These are phyloP conservation scores for Phenacoccus solenopsis DNA, from an alignment of 1,140 invertebrate species.

Conservation along the genomic window DNA sequence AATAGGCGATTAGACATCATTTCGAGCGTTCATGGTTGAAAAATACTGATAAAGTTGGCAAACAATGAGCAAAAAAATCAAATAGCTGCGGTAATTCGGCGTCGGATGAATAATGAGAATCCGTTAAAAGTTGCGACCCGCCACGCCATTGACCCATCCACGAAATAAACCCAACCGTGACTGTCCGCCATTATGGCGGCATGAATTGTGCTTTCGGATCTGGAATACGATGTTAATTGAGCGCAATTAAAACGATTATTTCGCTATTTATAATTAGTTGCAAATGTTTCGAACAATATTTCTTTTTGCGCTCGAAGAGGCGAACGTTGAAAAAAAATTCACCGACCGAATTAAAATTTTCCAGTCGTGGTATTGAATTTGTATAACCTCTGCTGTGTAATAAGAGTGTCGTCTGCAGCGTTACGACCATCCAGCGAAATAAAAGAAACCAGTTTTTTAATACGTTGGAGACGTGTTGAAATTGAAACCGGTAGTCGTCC, in stretches of 20 bases:
- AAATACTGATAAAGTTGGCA: too few species aligned
- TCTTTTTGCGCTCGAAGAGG: background rate
- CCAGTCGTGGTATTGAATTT: background rate
- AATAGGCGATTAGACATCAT: too few species aligned
- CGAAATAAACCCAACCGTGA: too few species aligned
- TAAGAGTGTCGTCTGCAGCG: background rate
- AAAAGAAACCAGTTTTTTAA: background rate
- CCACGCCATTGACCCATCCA: too few species aligned
- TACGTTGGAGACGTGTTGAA: background rate
- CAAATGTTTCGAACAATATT: background rate
- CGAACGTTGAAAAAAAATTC: background rate
- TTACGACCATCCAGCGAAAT: background rate
- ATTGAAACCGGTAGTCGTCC: constrained; percentile 1
- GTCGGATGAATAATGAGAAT: too few species aligned
- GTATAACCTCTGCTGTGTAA: too few species aligned
- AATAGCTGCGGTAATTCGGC: too few species aligned
- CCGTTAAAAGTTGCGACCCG: too few species aligned
- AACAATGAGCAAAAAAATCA: too few species aligned
- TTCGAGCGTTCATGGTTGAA: too few species aligned
- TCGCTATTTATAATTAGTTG: background rate
- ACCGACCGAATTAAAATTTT: background rate
- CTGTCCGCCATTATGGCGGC: too few species aligned
- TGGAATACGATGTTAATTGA: background rate
- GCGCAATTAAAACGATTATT: background rate
- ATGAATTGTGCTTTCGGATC: too few species aligned